Conservation (phyloP, 2,888 invertebrate genomes). For the Ecliptopera silaceata region DNA sequence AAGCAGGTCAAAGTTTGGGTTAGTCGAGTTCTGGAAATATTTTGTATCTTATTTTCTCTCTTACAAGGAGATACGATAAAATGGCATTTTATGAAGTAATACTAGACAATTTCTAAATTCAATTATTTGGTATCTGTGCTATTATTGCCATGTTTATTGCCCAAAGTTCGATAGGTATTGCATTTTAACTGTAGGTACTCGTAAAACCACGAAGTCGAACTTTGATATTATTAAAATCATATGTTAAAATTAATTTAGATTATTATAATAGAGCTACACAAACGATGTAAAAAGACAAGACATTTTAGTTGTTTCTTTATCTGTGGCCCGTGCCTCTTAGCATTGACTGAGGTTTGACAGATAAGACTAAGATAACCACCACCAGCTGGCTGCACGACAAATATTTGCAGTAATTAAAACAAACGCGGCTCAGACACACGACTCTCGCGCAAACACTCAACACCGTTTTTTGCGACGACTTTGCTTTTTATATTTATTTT, state of each 20-base stretch:
- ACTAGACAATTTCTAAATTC: too few species aligned
- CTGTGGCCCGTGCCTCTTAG: slow-evolving; percentile 68
- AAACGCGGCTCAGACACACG: slow-evolving; percentile 60
- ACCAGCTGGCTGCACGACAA: slow-evolving; percentile 71
- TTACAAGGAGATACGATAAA: too few species aligned
- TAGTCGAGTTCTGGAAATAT: background rate
- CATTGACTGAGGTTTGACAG: slow-evolving; percentile 82
- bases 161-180: too few species aligned
- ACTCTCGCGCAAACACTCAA: slow-evolving; percentile 56
- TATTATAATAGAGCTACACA: background rate
- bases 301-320: slow-evolving; percentile 39
- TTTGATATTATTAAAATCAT: too few species aligned
- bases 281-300: background rate
- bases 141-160: too few species aligned
- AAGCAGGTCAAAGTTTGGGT: slow-evolving; percentile 12
- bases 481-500: slow-evolving; percentile 45
- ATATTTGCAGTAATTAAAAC: slow-evolving; percentile 79
- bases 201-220: too few species aligned
- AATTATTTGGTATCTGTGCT: too few species aligned
- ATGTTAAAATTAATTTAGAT: too few species aligned
- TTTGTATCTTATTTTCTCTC: too few species aligned
- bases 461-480: slow-evolving; percentile 56
- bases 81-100: too few species aligned
- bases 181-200: too few species aligned
- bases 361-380: slow-evolving; percentile 75